A percentile compares a stretch with the other conserved stretches of the same genome.
Evolutionary conservation across 2,113 vertebrate genomes (phyloP).

Genomic region (Echinops telfairi): DNA sequence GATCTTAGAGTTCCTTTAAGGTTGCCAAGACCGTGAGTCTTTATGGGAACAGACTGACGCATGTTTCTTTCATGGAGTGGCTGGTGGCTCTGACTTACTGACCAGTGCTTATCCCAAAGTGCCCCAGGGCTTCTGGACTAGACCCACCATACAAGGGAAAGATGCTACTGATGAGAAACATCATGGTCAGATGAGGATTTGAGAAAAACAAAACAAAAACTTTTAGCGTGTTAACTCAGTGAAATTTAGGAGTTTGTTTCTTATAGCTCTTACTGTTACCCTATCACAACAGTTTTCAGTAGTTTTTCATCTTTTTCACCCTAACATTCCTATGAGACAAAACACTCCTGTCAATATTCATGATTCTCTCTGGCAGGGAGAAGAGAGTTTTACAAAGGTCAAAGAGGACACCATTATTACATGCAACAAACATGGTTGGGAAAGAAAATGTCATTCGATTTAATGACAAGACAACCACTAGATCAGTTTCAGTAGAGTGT

Average conservation of each 20-base stretch:
- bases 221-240: not conserved
- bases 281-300: not conserved
- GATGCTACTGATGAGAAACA: not conserved
- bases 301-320: not conserved
- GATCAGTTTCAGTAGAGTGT: not conserved
- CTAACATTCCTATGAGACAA: not conserved
- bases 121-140: too few relatives aligned
- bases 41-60: too few relatives aligned
- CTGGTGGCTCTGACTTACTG: too few relatives aligned
- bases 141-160: not conserved
- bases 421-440: not conserved
- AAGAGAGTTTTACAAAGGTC: not conserved
- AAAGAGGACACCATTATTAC: not conserved
- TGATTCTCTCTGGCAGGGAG: not conserved
- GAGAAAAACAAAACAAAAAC: conserved; percentile 10
- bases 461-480: not conserved
- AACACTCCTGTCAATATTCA: not conserved
- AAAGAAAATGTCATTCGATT: not conserved
- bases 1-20: too few relatives aligned
- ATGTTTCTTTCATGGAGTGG: too few relatives aligned
- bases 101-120: too few relatives aligned
- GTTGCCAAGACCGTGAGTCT: too few relatives aligned
- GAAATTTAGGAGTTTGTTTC: not conserved
- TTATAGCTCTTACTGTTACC: not conserved
- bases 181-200: not conserved